phyloP scores from a whole-genome alignment of 2,113 vertebrate species.

The Stegostoma tigrinum region DNA sequence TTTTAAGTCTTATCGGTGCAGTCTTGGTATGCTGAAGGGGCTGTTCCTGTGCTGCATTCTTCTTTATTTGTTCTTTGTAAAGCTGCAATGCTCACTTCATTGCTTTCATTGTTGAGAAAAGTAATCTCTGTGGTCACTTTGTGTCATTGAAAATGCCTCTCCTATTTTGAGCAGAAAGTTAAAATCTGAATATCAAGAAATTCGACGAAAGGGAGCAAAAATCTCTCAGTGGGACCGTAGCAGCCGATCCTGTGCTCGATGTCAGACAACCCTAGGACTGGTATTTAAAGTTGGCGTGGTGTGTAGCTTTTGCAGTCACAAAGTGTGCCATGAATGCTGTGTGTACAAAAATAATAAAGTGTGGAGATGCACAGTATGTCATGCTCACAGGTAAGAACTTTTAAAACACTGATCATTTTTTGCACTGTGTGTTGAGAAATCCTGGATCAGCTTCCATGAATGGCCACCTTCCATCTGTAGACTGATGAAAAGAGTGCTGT shows the following conservation, averaged over 20 bases:
- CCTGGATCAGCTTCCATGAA: background rate
- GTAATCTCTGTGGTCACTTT: background rate
- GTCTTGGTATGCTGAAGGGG: too few relatives aligned
- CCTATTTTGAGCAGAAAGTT: constrained; percentile 60
- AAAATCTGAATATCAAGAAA: constrained; percentile 69
- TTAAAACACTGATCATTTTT: background rate
- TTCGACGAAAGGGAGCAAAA: constrained; percentile 60
- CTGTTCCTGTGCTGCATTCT: too few relatives aligned
- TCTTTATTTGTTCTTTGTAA: background rate
- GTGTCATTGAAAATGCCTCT: background rate
- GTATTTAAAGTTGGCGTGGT: constrained; percentile 70
- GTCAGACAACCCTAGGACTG: constrained; percentile 64
- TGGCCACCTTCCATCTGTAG: background rate
- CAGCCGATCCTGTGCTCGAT: constrained; percentile 72
- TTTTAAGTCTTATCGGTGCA: too few relatives aligned
- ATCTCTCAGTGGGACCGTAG: constrained; percentile 47
- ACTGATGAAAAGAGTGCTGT: background rate
- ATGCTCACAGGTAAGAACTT: constrained; percentile 66
- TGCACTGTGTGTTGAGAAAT: background rate
- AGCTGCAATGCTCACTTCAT: background rate
- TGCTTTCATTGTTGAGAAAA: background rate
- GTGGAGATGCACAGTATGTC: constrained; percentile 83
- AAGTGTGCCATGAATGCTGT: constrained; percentile 71
- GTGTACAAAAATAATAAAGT: constrained; percentile 48
- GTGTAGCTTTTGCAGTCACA: constrained; percentile 81